phyloP scores from a whole-genome alignment of 1,140 invertebrate species.

The Anoplolepis gracilipes region DNA sequence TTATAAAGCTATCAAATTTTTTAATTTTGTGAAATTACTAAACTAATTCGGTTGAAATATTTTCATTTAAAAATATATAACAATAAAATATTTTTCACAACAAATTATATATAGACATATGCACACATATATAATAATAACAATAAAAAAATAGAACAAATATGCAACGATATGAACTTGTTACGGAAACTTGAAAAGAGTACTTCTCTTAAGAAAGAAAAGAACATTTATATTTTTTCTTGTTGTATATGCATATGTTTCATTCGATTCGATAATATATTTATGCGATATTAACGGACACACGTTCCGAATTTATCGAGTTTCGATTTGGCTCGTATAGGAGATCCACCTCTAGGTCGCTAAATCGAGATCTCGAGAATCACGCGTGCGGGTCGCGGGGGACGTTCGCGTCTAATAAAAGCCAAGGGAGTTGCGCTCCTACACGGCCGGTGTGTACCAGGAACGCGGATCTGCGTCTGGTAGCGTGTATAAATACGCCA shows the following conservation, averaged over 20 bases:
- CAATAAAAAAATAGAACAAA: too few species aligned
- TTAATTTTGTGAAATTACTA: background rate
- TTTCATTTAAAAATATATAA: too few species aligned
- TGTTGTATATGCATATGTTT: background rate
- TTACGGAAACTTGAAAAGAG: too few species aligned
- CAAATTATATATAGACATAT: too few species aligned
- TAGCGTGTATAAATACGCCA: slow-evolving; percentile 63
- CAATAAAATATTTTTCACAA: too few species aligned
- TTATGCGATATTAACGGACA: background rate
- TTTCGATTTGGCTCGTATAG: slow-evolving; percentile 59
- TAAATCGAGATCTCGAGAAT: slow-evolving; percentile 63
- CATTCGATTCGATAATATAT: background rate
- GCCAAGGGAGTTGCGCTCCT: slow-evolving; percentile 45
- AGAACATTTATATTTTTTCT: too few species aligned
- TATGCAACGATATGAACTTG: too few species aligned
- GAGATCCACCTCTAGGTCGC: slow-evolving; percentile 47
- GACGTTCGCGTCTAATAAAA: slow-evolving; percentile 57
- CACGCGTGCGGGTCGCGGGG: slow-evolving; percentile 25
- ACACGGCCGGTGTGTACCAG: slow-evolving; percentile 39
- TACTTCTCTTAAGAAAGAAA: too few species aligned
- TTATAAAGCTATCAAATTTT: background rate
- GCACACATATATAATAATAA: too few species aligned
- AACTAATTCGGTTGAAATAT: too few species aligned
- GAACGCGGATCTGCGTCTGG: slow-evolving; percentile 68
- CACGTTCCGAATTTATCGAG: slow-evolving; percentile 41